These are phyloP conservation scores for Daubentonia madagascariensis DNA, from an alignment of 2,113 vertebrate genomes.

Conservation along the genomic window DNA sequence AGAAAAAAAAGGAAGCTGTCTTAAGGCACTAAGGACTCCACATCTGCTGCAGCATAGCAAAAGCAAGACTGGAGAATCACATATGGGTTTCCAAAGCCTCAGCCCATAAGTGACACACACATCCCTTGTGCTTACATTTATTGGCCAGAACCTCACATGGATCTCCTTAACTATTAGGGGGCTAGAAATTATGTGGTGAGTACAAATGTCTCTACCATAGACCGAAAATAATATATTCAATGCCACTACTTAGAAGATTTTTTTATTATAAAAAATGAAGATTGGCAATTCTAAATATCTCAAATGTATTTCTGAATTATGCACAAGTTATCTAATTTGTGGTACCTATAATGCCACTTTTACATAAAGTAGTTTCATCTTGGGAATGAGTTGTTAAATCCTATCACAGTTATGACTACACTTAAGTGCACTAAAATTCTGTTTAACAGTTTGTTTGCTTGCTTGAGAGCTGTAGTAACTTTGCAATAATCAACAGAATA, in stretches of 20 bases:
- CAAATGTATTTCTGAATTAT: background rate
- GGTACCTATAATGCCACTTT: background rate
- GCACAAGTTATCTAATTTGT: background rate
- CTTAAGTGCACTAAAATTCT: background rate
- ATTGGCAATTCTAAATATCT: background rate
- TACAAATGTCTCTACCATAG: background rate
- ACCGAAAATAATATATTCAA: background rate
- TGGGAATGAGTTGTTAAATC: slow-evolving; percentile 38
- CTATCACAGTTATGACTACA: background rate
- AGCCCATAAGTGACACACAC: background rate
- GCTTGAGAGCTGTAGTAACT: background rate
- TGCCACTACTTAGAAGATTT: background rate
- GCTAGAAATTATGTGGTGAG: background rate
- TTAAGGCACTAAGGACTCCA: background rate
- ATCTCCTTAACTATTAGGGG: background rate
- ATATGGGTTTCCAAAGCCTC: background rate
- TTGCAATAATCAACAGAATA: slow-evolving; percentile 13
- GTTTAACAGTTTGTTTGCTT: background rate
- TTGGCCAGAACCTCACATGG: background rate
- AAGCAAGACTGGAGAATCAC: background rate
- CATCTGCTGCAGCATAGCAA: background rate
- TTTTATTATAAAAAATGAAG: background rate
- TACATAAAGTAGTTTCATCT: background rate
- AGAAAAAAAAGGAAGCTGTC: background rate
- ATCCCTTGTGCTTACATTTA: background rate